These are phyloP conservation scores for Mactromeris polynyma DNA, from an alignment of 2,888 invertebrate species.

Conservation along the genomic window DNA sequence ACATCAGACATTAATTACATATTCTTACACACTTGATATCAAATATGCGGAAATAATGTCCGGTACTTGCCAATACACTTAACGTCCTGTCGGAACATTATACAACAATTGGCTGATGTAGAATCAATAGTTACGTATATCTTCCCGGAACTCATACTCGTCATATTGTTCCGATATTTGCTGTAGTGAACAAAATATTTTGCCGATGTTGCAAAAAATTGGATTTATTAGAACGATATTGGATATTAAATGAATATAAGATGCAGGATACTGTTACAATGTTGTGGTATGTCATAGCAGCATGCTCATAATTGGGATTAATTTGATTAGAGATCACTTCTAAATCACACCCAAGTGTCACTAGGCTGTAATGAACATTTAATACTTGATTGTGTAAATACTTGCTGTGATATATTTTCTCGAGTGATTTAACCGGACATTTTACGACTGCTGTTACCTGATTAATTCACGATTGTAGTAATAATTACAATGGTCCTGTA, in stretches of 20 bases:
- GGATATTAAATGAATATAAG: background rate
- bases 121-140: background rate
- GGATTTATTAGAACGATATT: background rate
- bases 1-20: too few relatives aligned
- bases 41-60: too few relatives aligned
- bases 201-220: conserved; percentile 6
- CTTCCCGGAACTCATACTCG: background rate
- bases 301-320: background rate
- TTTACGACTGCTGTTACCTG: too few relatives aligned
- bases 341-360: too few relatives aligned
- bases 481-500: too few relatives aligned
- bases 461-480: too few relatives aligned
- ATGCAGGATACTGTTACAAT: background rate
- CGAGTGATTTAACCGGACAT: too few relatives aligned
- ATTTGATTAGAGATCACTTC: too few relatives aligned
- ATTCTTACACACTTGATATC: too few relatives aligned
- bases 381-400: too few relatives aligned
- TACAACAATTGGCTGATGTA: background rate
- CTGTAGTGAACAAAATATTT: conserved; percentile 2
- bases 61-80: background rate
- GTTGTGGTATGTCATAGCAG: background rate
- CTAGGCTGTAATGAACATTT: too few relatives aligned
- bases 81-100: background rate
- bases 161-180: background rate
- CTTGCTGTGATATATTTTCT: too few relatives aligned